These are phyloP conservation scores for Pangasius larnaudii DNA, from an alignment of 2,797 vertebrate species.

Conservation along the genomic window DNA sequence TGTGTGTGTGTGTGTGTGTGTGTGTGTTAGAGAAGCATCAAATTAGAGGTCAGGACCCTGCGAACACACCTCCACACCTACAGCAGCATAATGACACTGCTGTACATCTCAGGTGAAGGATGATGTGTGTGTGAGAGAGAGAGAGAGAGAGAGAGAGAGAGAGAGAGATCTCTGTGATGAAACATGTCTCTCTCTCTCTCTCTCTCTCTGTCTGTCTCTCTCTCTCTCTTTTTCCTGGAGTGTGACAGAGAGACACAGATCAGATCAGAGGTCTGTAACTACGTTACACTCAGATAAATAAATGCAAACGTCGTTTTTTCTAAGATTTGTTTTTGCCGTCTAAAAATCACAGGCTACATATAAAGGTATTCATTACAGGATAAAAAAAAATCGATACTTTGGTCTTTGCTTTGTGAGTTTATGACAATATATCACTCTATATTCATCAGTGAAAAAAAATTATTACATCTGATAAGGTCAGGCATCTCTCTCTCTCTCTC, in stretches of 20 bases:
- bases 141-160: constrained; percentile 10
- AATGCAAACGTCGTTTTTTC: not conserved
- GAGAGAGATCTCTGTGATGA: not conserved
- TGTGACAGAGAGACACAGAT: not conserved
- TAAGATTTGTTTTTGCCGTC: not conserved
- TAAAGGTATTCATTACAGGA: not conserved
- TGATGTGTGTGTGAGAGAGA: not conserved
- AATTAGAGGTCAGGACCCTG: not conserved
- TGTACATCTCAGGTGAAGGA: not conserved
- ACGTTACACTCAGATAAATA: not conserved
- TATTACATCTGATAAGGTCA: constrained; percentile 8
- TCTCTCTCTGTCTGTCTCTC: too few relatives aligned
- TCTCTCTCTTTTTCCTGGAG: not conserved
- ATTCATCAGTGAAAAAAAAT: not conserved
- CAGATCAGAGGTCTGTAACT: not conserved
- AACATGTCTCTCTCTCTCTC: too few relatives aligned
- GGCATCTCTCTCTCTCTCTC: not conserved
- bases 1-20: not conserved
- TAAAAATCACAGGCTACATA: not conserved
- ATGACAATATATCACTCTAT: not conserved
- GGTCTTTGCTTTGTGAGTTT: not conserved
- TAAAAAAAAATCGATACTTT: not conserved
- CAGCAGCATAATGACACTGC: not conserved
- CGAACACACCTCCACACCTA: not conserved
- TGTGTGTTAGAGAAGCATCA: constrained; percentile 10